A percentile compares a stretch with the other conserved stretches of the same genome.
phyloP scores from a whole-genome alignment of 1,140 invertebrate genomes.

The Manduca sexta region DNA sequence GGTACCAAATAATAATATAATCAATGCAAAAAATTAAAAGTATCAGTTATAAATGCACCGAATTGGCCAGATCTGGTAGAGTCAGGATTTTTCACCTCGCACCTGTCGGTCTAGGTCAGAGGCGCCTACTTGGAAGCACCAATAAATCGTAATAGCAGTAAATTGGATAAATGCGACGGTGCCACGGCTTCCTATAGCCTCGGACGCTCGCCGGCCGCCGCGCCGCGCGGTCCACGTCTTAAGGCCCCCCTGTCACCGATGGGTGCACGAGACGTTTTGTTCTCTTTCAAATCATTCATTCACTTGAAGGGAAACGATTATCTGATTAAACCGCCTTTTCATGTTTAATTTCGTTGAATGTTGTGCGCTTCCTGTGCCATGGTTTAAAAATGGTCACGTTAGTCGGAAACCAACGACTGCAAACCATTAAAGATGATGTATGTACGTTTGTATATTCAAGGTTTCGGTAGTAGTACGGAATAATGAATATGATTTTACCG shows the following conservation, averaged over 20 bases:
- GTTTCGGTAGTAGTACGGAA: too few relatives aligned
- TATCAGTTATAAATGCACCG: too few relatives aligned
- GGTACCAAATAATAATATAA: too few relatives aligned
- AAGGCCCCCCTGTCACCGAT: neutral
- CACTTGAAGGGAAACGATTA: neutral
- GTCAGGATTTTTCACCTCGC: neutral
- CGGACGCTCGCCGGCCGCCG: neutral
- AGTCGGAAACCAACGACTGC: too few relatives aligned
- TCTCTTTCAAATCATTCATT: neutral
- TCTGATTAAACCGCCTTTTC: neutral
- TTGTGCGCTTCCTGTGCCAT: neutral
- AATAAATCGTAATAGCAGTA: slow-evolving; percentile 65
- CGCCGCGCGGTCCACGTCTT: neutral
- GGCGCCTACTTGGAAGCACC: slow-evolving; percentile 42
- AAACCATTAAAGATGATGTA: too few relatives aligned
- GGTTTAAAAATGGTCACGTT: too few relatives aligned
- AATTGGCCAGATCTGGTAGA: neutral
- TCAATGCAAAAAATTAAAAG: too few relatives aligned
- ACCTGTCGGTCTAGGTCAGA: slow-evolving; percentile 45
- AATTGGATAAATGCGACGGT: slow-evolving; percentile 34
- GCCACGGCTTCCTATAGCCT: neutral
- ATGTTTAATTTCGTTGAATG: neutral
- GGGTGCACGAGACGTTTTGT: neutral
- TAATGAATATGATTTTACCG: too few relatives aligned
- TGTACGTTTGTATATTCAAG: too few relatives aligned